Evolutionary conservation across 1,140 invertebrate genomes (phyloP).

Genomic region (Hylaeus anthracinus): DNA sequence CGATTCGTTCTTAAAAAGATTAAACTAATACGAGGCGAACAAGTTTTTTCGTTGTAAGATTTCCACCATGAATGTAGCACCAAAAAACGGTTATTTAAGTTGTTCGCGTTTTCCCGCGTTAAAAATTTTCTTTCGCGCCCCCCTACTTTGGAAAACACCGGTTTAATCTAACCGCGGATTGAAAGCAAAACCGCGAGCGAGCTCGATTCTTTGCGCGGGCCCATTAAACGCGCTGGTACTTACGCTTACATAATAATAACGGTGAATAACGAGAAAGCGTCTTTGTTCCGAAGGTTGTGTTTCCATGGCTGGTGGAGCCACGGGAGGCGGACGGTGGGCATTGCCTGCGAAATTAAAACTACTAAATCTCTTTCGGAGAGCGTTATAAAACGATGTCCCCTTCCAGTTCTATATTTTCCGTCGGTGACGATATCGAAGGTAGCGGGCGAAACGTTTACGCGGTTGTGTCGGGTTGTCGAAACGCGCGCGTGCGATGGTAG

Average conservation of each 20-base stretch:
- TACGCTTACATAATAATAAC: conserved; percentile 49
- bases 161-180: not conserved
- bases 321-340: conserved; percentile 1
- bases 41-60: too few relatives aligned
- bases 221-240: conserved; percentile 50
- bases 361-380: conserved; percentile 53
- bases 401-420: conserved; percentile 32
- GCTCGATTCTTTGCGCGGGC: conserved; percentile 38
- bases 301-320: conserved; percentile 23
- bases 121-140: too few relatives aligned
- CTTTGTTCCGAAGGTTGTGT: conserved; percentile 54
- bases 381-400: conserved; percentile 44
- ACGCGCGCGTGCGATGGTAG: too few relatives aligned
- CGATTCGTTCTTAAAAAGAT: too few relatives aligned
- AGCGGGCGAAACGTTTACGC: too few relatives aligned
- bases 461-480: too few relatives aligned
- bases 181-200: conserved; percentile 10
- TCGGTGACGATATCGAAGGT: conserved; percentile 27
- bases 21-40: too few relatives aligned
- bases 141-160: too few relatives aligned
- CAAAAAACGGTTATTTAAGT: too few relatives aligned
- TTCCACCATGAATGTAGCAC: too few relatives aligned
- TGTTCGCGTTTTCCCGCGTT: too few relatives aligned
- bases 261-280: conserved; percentile 55
- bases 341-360: conserved; percentile 59